phyloP scores from a whole-genome alignment of 2,888 invertebrate genomes.

The Rotaria macrura region DNA sequence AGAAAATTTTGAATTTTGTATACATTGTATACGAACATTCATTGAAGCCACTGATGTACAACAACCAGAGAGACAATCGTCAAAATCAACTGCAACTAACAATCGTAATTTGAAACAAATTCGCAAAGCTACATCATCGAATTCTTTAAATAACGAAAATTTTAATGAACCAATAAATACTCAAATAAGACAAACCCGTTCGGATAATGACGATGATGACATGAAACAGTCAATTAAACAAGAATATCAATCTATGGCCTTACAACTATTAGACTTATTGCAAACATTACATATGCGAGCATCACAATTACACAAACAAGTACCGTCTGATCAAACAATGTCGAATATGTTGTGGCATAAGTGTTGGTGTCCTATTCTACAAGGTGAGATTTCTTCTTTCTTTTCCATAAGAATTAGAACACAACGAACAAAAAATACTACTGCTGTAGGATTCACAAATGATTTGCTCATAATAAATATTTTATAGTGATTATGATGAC shows the following conservation, averaged over 20 bases:
- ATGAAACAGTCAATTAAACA: background rate
- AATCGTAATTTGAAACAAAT: background rate
- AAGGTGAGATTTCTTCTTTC: slow-evolving; percentile 49
- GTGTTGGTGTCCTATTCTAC: slow-evolving; percentile 89
- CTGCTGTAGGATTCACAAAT: no score
- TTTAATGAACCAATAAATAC: background rate
- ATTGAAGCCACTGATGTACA: slow-evolving; percentile 63
- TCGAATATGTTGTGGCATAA: slow-evolving; percentile 69
- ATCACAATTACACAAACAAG: slow-evolving; percentile 64
- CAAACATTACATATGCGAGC: slow-evolving; percentile 87
- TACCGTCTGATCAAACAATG: slow-evolving; percentile 35
- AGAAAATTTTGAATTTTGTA: slow-evolving; percentile 75
- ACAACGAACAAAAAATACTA: no score
- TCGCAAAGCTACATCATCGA: background rate
- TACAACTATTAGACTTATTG: slow-evolving; percentile 79
- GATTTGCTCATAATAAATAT: no score
- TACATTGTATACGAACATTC: slow-evolving; percentile 73
- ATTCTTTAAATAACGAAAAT: background rate
- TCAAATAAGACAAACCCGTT: background rate
- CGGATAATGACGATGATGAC: background rate
- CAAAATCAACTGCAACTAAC: background rate
- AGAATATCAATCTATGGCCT: slow-evolving; percentile 34
- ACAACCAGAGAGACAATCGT: background rate
- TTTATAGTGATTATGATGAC: no score
- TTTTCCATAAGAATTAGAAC: no score